Evolutionary conservation across 2,888 invertebrate species (phyloP), one percentile per base, ranked within the genome.

Genomic region (Cerastoderma edule): DNA sequence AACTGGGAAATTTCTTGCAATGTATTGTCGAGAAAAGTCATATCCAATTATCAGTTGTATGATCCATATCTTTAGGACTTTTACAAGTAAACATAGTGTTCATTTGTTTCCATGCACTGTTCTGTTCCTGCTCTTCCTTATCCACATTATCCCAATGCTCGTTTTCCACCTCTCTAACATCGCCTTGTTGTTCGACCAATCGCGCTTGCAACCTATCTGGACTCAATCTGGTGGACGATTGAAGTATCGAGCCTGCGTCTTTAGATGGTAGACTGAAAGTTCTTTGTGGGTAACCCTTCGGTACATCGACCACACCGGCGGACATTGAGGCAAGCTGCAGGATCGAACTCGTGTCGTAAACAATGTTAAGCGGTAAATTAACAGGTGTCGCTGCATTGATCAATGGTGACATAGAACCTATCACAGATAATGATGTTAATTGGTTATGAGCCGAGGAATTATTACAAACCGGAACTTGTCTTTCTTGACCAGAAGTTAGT

Each of bases 1-100:
- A n/a, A n/a, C n/a, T n/a, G n/a, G n/a, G n/a, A n/a, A n/a, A n/a
- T n/a, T n/a, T n/a, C n/a, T n/a, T n/a, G n/a, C n/a, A n/a, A n/a
- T n/a, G n/a, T n/a, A n/a, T n/a, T n/a, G n/a, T n/a, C n/a, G n/a
- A n/a, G n/a, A n/a, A n/a, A n/a, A n/a, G n/a, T 56, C n/a, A 56
- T 27, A 56, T 56, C 56, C 56, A 56, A 32, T 32, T 32, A 24
- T 56, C 56, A 56, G 28, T 10, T 5, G 32, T 10, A 32, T 56
- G 30, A n/a, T 56, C 56, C 16, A 56, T 56, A 27, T 56, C 56
- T 30, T 56, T 56, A 32, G 56, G 56, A 56, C 56, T 56, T 56
- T 56, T 56, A 32, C 56, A 56, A 1, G 28, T 56, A 32, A 56
- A 56, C 56, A 56, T 28, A 19, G 22, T 56, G 19, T 56, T 32